Evolutionary conservation across 2,113 vertebrate species (phyloP).

Genomic region (Muntiacus reevesi): DNA sequence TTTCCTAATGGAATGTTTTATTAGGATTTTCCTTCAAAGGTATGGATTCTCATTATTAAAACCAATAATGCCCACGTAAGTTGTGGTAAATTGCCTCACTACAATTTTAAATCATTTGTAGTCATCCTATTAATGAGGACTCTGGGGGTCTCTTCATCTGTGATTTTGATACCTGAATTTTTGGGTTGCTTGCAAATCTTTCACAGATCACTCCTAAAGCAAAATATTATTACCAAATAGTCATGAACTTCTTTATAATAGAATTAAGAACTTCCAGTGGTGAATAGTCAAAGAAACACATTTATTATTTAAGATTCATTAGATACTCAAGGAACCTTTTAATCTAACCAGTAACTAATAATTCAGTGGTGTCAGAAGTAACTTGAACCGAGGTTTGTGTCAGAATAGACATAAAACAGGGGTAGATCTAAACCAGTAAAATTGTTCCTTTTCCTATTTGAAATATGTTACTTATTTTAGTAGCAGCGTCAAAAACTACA

Average conservation of each 20-base stretch:
- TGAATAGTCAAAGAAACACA: constrained; percentile 20
- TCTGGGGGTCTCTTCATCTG: constrained; percentile 39
- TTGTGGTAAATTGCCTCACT: neutral
- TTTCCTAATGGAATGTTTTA: constrained; percentile 55
- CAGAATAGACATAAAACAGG: constrained; percentile 36
- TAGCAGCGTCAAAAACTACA: neutral
- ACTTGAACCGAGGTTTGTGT: constrained; percentile 41
- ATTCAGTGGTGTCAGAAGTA: constrained; percentile 57
- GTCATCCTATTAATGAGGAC: constrained; percentile 53
- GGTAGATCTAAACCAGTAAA: constrained; percentile 16
- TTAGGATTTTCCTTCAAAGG: constrained; percentile 56
- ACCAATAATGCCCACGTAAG: constrained; percentile 24
- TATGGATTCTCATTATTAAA: constrained; percentile 50
- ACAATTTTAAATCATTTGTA: constrained; percentile 58
- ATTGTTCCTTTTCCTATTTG: neutral
- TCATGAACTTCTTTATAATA: constrained; percentile 45
- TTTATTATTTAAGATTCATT: constrained; percentile 62
- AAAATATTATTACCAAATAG: constrained; percentile 38
- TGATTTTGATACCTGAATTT: constrained; percentile 43
- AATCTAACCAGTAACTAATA: constrained; percentile 55
- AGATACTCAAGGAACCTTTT: constrained; percentile 43
- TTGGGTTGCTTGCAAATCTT: constrained; percentile 38
- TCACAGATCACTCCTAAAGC: constrained; percentile 43
- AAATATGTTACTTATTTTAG: constrained; percentile 42
- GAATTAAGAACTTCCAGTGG: constrained; percentile 14